Percentiles rank a stretch among this genome's conserved stretches.
Evolutionary conservation across 2,888 invertebrate species (phyloP).

Genomic region (Emesis furor): DNA sequence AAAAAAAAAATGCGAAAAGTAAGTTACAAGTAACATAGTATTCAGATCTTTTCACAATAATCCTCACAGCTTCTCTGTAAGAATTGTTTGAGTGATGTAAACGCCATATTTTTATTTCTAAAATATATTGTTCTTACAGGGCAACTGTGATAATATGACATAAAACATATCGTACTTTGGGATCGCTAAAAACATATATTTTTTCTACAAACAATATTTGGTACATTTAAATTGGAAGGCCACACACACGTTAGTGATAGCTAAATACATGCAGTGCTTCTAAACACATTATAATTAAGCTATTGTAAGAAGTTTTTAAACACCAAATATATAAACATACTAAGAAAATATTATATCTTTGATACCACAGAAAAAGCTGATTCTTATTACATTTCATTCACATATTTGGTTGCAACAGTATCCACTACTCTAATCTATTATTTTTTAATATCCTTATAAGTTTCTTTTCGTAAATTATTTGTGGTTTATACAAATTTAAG

Average conservation of each 20-base stretch:
- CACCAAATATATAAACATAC: slow-evolving; percentile 37
- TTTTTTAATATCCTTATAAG: background rate
- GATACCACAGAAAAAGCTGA: slow-evolving; percentile 19
- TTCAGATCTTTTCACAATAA: slow-evolving; percentile 12
- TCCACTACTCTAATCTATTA: slow-evolving; percentile 5
- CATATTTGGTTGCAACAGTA: background rate
- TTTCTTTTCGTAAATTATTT: background rate
- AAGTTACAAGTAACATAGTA: background rate
- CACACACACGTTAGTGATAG: slow-evolving; percentile 83
- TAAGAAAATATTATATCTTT: slow-evolving; percentile 34
- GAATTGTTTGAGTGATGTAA: slow-evolving; percentile 87
- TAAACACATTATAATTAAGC: slow-evolving; percentile 29
- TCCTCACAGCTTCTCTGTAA: slow-evolving; percentile 90
- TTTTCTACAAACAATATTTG: too few relatives aligned
- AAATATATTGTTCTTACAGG: slow-evolving; percentile 84
- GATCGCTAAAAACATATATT: background rate
- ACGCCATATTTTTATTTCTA: slow-evolving; percentile 85
- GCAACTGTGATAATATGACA: slow-evolving; percentile 84
- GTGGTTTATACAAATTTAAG: background rate
- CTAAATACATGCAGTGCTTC: slow-evolving; percentile 76
- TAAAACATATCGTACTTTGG: background rate
- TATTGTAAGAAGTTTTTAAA: slow-evolving; percentile 16
- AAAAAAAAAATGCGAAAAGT: too few relatives aligned
- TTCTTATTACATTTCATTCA: slow-evolving; percentile 2
- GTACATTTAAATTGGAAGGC: slow-evolving; percentile 77